These are phyloP conservation scores for Hyppa rectilinea DNA, from an alignment of 2,888 invertebrate species.

Conservation along the genomic window DNA sequence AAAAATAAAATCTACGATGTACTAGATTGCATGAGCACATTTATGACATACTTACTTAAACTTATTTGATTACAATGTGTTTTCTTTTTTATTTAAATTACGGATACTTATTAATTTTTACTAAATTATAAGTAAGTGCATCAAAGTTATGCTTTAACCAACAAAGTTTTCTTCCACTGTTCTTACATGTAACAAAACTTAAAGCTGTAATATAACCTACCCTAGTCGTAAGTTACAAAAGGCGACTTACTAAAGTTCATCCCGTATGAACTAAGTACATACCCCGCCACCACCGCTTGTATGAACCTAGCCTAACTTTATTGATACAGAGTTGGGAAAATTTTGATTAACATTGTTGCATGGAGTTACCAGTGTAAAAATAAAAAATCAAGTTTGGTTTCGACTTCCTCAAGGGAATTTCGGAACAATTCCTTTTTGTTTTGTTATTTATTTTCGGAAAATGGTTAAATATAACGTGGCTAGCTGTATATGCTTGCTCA, in stretches of 20 bases:
- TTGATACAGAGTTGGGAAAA: neutral
- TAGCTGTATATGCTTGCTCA: neutral
- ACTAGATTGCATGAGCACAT: neutral
- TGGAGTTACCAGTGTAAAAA: slow-evolving; percentile 11
- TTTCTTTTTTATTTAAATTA: neutral
- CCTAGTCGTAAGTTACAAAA: slow-evolving; percentile 12
- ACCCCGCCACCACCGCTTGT: neutral
- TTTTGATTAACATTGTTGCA: slow-evolving; percentile 40
- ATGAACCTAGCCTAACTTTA: slow-evolving; percentile 19
- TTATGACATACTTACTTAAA: neutral
- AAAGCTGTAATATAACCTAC: neutral
- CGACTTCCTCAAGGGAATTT: slow-evolving; percentile 9
- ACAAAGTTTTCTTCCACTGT: neutral
- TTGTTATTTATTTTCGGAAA: slow-evolving; percentile 8
- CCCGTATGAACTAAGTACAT: slow-evolving; percentile 2
- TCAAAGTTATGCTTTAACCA: neutral
- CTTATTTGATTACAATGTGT: neutral
- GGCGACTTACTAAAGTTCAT: slow-evolving; percentile 29
- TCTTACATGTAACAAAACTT: neutral
- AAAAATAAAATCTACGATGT: neutral
- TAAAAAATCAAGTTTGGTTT: slow-evolving; percentile 17
- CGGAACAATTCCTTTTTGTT: slow-evolving; percentile 15
- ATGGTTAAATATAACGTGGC: neutral
- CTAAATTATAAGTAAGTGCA: neutral
- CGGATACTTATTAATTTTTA: neutral